Percentiles rank a stretch among this genome's conserved stretches.
These are phyloP conservation scores for Macrosiphum euphorbiae DNA, from an alignment of 2,888 invertebrate species.

Conservation along the genomic window DNA sequence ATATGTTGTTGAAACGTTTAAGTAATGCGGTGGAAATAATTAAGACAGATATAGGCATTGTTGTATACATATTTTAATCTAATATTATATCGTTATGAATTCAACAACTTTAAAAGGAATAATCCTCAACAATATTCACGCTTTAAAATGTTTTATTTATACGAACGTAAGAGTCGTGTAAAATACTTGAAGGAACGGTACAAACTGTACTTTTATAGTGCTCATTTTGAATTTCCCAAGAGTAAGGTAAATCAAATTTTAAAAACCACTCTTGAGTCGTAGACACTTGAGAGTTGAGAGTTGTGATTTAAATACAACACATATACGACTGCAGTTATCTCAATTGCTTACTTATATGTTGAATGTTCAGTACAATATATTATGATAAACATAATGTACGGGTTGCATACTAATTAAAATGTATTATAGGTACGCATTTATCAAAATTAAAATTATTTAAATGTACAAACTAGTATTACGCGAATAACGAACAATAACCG, in stretches of 20 bases:
- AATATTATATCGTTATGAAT: neutral
- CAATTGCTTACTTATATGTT: neutral
- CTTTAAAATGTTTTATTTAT: neutral
- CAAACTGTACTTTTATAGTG: neutral
- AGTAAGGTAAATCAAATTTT: constrained; percentile 37
- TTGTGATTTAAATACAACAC: neutral
- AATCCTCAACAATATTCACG: neutral
- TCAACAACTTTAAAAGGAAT: neutral
- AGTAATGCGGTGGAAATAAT: neutral
- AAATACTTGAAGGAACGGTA: constrained; percentile 5
- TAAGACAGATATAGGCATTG: neutral
- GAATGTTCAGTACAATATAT: neutral
- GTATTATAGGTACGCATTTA: neutral
- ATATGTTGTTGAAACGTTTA: neutral
- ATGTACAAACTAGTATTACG: neutral
- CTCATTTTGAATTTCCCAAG: constrained; percentile 44
- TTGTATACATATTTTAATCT: neutral
- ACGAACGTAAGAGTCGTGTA: neutral
- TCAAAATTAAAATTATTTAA: neutral
- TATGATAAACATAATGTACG: neutral
- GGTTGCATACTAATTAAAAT: neutral
- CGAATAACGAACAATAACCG: neutral
- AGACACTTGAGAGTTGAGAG: neutral
- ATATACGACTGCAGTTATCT: neutral
- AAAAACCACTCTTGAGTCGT: constrained; percentile 25